Evolutionary conservation across 2,888 invertebrate species (phyloP), one percentile per base, ranked within the genome.

Genomic region (Pseudococcus longispinus): DNA sequence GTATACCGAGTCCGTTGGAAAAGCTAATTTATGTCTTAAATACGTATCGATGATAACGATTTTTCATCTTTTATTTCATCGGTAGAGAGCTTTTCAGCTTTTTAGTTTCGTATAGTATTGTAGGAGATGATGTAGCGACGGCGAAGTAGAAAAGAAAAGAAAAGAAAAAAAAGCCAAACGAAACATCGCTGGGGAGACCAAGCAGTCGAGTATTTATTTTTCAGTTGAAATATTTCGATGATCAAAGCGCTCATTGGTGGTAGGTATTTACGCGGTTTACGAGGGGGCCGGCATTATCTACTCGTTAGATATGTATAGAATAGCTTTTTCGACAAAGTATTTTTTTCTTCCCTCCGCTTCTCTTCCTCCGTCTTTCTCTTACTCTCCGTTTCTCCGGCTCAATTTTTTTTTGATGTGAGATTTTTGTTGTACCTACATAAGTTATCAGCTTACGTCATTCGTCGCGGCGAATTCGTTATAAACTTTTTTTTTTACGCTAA

Each of bases 161-260:
- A n/a, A 51, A n/a, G 6, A 51, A 51, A 51, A n/a, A 51, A n/a
- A 51, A 51, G n/a, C n/a, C 18, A 51, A 51, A 51, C 51, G 51
- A 51, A 51, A 51, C n/a, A 51, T 51, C 18, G 51, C 51, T 13
- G 51, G n/a, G 51, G 4, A 51, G 51, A 51, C 51, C 51, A 51
- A n/a, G 15, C n/a, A 51, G 51, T n/a, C 18, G 51, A 29, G 65
- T 70, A 70, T 70, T 70, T 70, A 70, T 70, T 70, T 70, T 29
- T 70, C 70, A 70, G 29, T 29, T 29, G 70, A 9, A 29, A 70
- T 70, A 70, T 70, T 70, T 29, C 15, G 29, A 70, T 70, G 70
- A 70, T 70, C 70, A 70, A 70, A 70, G 70, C 70, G 26, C 18
- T 70, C 70, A 70, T 29, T 70, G 15, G 18, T 32, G 15, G 65